These are phyloP conservation scores for Benthosema pterotum DNA, from an alignment of 2,797 vertebrate species.

Conservation along the genomic window DNA sequence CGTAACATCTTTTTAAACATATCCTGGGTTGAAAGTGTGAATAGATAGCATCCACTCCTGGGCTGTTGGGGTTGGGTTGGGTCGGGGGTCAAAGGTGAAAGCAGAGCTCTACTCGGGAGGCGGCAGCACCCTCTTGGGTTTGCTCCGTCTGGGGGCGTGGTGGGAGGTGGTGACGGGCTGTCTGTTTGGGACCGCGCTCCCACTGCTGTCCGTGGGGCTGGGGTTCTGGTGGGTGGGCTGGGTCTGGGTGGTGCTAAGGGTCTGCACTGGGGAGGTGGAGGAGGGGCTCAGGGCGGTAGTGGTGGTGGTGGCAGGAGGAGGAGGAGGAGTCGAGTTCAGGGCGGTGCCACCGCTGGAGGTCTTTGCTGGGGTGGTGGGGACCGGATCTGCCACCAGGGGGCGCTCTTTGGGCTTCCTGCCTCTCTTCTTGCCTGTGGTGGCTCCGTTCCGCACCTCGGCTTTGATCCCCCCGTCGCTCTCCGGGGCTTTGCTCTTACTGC, in stretches of 20 bases:
- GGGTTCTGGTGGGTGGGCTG: conserved; percentile 68
- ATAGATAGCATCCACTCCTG: conserved; percentile 59
- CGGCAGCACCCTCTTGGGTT: conserved; percentile 74
- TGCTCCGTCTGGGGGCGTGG: conserved; percentile 79
- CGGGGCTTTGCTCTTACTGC: conserved; percentile 79
- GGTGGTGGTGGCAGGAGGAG: conserved; percentile 26
- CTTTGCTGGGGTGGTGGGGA: conserved; percentile 55
- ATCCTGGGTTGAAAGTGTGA: conserved; percentile 52
- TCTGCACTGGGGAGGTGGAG: conserved; percentile 62
- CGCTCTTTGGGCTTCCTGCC: conserved; percentile 93
- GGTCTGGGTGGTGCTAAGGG: conserved; percentile 54
- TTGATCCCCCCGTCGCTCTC: conserved; percentile 72
- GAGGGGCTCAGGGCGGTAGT: conserved; percentile 52
- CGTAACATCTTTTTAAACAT: conserved; percentile 37
- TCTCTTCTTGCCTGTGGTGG: conserved; percentile 85
- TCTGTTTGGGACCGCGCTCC: conserved; percentile 75
- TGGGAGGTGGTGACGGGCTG: conserved; percentile 62
- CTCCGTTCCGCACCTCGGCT: conserved; percentile 82
- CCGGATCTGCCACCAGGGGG: conserved; percentile 48
- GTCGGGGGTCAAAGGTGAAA: conserved; percentile 29
- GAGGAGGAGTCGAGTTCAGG: conserved; percentile 64
- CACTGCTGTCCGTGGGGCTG: conserved; percentile 62
- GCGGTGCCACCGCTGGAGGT: conserved; percentile 70
- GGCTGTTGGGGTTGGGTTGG: conserved; percentile 43
- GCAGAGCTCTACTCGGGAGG: conserved; percentile 68